Percentiles rank a stretch among this genome's conserved stretches.
These are phyloP conservation scores for Conus ventricosus DNA, from an alignment of 1,140 invertebrate species.

Conservation along the genomic window DNA sequence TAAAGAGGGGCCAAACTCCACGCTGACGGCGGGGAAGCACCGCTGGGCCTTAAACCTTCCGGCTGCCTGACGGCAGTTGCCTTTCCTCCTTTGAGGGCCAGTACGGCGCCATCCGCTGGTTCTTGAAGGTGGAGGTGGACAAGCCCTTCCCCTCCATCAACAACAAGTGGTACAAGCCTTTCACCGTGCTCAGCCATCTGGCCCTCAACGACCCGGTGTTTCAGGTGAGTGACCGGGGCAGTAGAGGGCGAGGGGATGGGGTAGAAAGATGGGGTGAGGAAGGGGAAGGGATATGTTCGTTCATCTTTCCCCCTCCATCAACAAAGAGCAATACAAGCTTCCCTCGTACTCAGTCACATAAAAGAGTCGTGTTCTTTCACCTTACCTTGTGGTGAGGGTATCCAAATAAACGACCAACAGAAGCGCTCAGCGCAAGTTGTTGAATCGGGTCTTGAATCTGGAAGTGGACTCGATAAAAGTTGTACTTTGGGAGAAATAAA, in stretches of 20 bases:
- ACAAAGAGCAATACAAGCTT: neutral
- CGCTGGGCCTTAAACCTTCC: constrained; percentile 37
- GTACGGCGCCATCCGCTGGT: constrained; percentile 47
- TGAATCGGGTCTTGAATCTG: no score
- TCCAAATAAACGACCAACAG: no score
- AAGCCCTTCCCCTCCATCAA: constrained; percentile 43
- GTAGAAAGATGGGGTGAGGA: neutral
- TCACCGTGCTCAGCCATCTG: constrained; percentile 43
- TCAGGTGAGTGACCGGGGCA: neutral
- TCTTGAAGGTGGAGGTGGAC: constrained; percentile 45
- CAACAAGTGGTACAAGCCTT: constrained; percentile 37
- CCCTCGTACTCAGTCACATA: neutral
- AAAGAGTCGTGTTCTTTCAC: no score
- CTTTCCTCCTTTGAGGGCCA: constrained; percentile 49
- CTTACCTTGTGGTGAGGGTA: no score
- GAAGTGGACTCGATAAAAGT: no score
- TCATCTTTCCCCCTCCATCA: neutral
- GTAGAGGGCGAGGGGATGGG: neutral
- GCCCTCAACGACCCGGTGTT: constrained; percentile 41
- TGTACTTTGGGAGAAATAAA: no score
- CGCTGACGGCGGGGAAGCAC: constrained; percentile 35
- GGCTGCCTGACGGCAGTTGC: constrained; percentile 24
- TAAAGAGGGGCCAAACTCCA: constrained; percentile 2
- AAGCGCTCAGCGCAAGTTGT: no score
- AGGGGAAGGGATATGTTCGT: neutral